Percentiles rank a stretch among this genome's conserved stretches.
Evolutionary conservation across 1,140 invertebrate species (phyloP).

Genomic region (Drosophila cardini): DNA sequence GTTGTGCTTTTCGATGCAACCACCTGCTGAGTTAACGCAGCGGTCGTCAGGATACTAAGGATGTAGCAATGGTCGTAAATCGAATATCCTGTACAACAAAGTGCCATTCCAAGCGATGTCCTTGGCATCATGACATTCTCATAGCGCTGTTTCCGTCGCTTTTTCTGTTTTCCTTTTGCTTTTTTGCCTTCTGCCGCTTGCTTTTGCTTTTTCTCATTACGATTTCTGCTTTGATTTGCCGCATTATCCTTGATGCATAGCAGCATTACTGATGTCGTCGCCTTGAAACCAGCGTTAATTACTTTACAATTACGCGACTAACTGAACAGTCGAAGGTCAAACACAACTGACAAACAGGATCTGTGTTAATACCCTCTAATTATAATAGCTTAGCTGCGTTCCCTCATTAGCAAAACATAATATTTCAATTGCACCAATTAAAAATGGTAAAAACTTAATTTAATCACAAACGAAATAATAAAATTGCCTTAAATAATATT

Average conservation of each 20-base stretch:
- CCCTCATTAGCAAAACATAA: not conserved
- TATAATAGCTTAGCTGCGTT: not conserved
- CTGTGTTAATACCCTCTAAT: not conserved
- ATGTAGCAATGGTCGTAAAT: slow-evolving; percentile 27
- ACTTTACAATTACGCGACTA: slow-evolving; percentile 56
- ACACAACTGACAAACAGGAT: not conserved
- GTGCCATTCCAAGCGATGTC: slow-evolving; percentile 15
- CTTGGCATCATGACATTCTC: slow-evolving; percentile 26
- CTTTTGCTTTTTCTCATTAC: slow-evolving; percentile 22
- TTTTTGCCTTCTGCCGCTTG: not conserved
- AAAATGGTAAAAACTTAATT: too few relatives aligned
- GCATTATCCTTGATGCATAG: slow-evolving; percentile 50
- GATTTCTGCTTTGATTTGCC: slow-evolving; percentile 58
- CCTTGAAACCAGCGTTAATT: slow-evolving; percentile 56
- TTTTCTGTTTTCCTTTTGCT: not conserved
- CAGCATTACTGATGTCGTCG: slow-evolving; percentile 26
- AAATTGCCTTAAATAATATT: too few relatives aligned
- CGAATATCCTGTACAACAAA: slow-evolving; percentile 43
- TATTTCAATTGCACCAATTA: too few relatives aligned
- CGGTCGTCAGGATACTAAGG: not conserved
- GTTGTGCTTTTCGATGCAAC: slow-evolving; percentile 6
- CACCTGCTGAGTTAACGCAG: slow-evolving; percentile 30
- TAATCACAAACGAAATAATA: too few relatives aligned
- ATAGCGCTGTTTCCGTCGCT: not conserved
- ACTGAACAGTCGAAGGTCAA: slow-evolving; percentile 24